Evolutionary conservation across 1,140 invertebrate species (phyloP), one percentile per base, ranked within the genome.

Genomic region (Eurosta solidaginis): DNA sequence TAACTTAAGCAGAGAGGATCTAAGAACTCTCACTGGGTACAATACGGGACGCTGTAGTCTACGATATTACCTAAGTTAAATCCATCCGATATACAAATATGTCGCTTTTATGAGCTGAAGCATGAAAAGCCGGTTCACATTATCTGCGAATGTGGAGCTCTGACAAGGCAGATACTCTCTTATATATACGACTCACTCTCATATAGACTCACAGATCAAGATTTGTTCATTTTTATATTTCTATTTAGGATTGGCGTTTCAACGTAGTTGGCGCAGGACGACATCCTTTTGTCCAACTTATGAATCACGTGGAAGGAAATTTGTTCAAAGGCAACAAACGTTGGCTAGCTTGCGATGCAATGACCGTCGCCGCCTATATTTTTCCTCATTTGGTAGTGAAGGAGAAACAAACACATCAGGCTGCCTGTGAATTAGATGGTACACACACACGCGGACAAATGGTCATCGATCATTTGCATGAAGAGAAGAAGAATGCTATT

Each of bases 311-410:
- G 29, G 91, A 92, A 82, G 80, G 84, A 1, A 82, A 82, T 0
- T 81, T 89, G 45, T 84, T 88, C 20, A 27, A 78, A 10, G 63
- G 79, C 12, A 85, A 85, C 44, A 81, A 82, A 9, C 80, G 82
- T 44, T 90, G 89, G 85, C 77, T 88, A 3, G 87, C 89, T 17
- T 92, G 91, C 78, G 92, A 93, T 82, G 88, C 90, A 27, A 83
- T 91, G 79, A 81, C 91, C 33, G 88, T 88, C 7, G 91, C 89
- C 22, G 85, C 88, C 49, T 83, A 91, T 22, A 74, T 92, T 9
- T 82, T 87, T 79, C 42, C 40, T 0, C 40, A 74, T 27, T 47
- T 45, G 22, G 44, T 74, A 22, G 73, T 74, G 73, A 29, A 14
- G 10, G 44, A 74, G 12, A 25, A 9, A 0, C 12, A 74, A 22